phyloP scores from a whole-genome alignment of 2,113 vertebrate species.

The Eolophus roseicapilla region DNA sequence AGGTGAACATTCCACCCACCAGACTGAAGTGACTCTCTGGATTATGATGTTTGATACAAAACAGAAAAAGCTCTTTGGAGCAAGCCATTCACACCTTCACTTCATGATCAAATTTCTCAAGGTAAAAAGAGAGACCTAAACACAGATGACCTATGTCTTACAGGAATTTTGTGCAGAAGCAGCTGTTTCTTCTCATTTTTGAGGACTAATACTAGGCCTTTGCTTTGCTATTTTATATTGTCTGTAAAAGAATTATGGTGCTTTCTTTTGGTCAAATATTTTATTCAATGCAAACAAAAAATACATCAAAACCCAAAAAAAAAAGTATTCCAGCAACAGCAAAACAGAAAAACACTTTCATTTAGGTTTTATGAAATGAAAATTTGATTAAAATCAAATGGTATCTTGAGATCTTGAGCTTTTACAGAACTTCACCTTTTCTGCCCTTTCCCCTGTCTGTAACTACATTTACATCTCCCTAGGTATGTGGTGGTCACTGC shows the following conservation, averaged over 20 bases:
- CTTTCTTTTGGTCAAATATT: not conserved
- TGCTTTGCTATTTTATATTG: not conserved
- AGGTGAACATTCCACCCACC: not conserved
- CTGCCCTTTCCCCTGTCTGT: not conserved
- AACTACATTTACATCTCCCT: not conserved
- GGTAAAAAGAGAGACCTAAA: not conserved
- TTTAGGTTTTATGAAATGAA: not conserved
- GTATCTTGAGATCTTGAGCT: not conserved
- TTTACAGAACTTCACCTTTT: not conserved
- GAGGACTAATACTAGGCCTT: not conserved
- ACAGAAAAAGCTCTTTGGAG: not conserved
- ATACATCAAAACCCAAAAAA: not conserved
- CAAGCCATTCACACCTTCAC: not conserved
- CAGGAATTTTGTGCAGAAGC: not conserved
- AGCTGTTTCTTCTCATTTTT: not conserved
- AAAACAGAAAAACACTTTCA: not conserved
- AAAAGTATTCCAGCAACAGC: not conserved
- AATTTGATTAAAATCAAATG: not conserved
- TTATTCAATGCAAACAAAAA: not conserved
- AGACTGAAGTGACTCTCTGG: not conserved
- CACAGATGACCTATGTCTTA: not conserved
- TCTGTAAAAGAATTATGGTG: not conserved
- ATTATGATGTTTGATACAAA: not conserved
- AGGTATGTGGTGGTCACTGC: not conserved
- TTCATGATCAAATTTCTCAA: not conserved